Conservation (phyloP, 2,888 invertebrate genomes). For the Aelia acuminata region DNA sequence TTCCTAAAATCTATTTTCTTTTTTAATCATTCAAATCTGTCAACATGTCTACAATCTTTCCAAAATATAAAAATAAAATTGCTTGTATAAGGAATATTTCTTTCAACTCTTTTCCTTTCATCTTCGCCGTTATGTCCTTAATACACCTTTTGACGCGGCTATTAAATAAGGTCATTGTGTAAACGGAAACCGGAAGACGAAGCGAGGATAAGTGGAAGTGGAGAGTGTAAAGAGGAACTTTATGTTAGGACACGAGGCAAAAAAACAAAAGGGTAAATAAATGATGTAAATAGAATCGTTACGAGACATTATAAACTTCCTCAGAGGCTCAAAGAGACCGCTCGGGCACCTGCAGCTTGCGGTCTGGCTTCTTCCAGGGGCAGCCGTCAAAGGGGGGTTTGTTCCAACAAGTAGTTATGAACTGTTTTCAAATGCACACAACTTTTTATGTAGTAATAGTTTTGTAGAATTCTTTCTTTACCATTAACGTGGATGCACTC, state of each 20-base stretch:
- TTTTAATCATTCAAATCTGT: no score
- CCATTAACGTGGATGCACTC: no score
- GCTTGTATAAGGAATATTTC: no score
- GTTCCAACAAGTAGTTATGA: no score
- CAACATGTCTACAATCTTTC: no score
- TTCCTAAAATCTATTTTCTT: no score
- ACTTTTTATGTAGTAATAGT: no score
- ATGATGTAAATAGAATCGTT: constrained; percentile 31
- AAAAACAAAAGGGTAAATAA: constrained; percentile 26
- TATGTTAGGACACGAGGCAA: neutral
- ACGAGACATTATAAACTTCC: constrained; percentile 12
- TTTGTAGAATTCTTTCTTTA: no score
- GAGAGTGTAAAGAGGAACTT: constrained; percentile 20
- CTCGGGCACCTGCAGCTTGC: neutral
- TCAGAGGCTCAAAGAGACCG: neutral
- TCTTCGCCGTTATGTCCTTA: neutral
- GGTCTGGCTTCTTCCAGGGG: neutral
- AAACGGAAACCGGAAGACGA: neutral
- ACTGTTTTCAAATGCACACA: no score
- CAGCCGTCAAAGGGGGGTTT: neutral
- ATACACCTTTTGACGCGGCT: neutral
- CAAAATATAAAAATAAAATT: no score
- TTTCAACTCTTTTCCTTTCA: neutral
- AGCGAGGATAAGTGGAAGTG: constrained; percentile 19
- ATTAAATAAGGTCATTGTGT: neutral